Conservation (phyloP, 2,888 invertebrate species). For the Elysia crispata region DNA sequence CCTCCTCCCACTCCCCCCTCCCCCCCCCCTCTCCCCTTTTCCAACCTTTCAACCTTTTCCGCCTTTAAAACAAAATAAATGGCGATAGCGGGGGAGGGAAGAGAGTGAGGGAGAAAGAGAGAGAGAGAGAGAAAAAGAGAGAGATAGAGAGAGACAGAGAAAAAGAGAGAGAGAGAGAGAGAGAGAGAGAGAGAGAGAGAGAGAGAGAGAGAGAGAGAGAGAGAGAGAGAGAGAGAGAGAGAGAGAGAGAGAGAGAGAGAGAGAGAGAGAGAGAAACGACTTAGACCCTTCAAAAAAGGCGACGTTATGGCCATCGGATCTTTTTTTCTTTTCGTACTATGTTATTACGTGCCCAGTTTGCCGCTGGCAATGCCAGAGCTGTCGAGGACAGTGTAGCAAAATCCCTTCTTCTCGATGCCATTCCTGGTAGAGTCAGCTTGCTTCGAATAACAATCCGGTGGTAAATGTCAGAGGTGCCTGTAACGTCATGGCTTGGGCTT, state of each 20-base stretch:
- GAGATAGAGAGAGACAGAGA: not conserved
- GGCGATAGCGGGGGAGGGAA: not conserved
- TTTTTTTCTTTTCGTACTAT: not conserved
- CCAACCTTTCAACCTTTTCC: not conserved
- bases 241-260: no score
- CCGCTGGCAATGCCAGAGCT: not conserved
- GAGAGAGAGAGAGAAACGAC: conserved; percentile 12
- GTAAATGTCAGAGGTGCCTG: no score
- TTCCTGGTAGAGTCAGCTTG: not conserved
- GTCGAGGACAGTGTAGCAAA: not conserved
- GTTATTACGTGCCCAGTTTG: not conserved
- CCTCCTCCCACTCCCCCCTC: no score
- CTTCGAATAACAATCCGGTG: not conserved
- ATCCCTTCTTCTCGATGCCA: not conserved
- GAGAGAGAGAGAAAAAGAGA: conserved; percentile 14
- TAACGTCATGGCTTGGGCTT: no score
- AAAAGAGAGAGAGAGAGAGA: not conserved
- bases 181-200: not conserved
- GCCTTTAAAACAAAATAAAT: no score
- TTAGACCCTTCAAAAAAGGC: no score
- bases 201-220: not conserved
- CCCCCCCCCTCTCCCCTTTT: no score
- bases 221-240: no score
- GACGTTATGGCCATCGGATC: not conserved
- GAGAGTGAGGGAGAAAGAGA: not conserved